These are phyloP conservation scores for Lordiphosa stackelbergi DNA, from an alignment of 1,140 invertebrate genomes.

Conservation along the genomic window DNA sequence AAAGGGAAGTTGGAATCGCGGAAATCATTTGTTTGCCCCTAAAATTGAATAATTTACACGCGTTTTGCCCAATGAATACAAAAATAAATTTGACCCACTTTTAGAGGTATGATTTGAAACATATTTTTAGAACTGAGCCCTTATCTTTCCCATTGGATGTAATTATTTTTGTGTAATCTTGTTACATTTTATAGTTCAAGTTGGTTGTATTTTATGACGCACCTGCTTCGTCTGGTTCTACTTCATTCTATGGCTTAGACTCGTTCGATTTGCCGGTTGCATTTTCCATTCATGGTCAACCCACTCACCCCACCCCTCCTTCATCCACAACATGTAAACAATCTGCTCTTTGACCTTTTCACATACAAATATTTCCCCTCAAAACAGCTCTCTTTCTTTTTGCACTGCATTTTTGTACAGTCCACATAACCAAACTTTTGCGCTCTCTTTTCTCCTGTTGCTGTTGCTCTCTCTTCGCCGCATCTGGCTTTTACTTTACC, in stretches of 20 bases:
- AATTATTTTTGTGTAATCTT: too few species aligned
- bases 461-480: conserved; percentile 48
- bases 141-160: too few species aligned
- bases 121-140: too few species aligned
- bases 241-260: background rate
- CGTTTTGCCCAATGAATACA: too few species aligned
- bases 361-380: conserved; percentile 10
- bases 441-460: conserved; percentile 17
- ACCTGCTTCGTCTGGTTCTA: background rate
- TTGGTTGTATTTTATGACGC: background rate
- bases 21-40: too few species aligned
- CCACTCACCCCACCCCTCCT: conserved; percentile 2
- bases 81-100: too few species aligned
- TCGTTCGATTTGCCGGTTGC: conserved; percentile 40
- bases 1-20: too few species aligned
- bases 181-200: too few species aligned
- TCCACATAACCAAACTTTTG: conserved; percentile 22
- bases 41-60: too few species aligned
- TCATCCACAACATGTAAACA: conserved; percentile 51
- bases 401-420: conserved; percentile 36
- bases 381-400: conserved; percentile 19
- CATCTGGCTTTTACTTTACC: conserved; percentile 30
- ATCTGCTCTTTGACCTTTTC: conserved; percentile 65
- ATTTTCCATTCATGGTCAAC: conserved; percentile 66
- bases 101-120: too few species aligned